Percentiles rank a stretch among this genome's conserved stretches.
Conservation (phyloP, 2,888 invertebrate genomes). For the Harpagoxenus sublaevis region DNA sequence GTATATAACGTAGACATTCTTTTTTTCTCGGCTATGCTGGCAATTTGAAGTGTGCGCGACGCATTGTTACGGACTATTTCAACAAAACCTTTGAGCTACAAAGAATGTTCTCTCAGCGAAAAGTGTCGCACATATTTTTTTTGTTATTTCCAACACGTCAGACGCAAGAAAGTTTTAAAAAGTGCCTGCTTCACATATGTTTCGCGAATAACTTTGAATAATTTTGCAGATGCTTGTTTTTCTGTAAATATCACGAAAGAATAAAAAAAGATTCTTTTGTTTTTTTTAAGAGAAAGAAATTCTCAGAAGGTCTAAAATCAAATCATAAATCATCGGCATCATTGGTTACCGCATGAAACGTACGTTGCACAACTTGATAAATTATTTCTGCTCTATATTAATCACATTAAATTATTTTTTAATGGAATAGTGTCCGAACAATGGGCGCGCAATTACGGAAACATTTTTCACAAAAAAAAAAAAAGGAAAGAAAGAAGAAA, state of each 20-base stretch:
- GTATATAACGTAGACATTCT: conserved; percentile 6
- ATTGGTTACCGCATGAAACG: neutral
- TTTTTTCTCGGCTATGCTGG: conserved; percentile 34
- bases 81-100: conserved; percentile 46
- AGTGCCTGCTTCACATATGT: neutral
- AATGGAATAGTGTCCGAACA: conserved; percentile 23
- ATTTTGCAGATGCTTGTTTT: neutral
- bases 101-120: conserved; percentile 40
- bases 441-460: conserved; percentile 19
- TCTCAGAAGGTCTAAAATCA: neutral
- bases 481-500: neutral
- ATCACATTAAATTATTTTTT: conserved; percentile 32
- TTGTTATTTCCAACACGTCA: neutral
- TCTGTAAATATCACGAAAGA: neutral
- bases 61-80: conserved; percentile 46
- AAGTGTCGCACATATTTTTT: conserved; percentile 15
- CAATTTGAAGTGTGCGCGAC: conserved; percentile 44
- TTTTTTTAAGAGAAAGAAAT: neutral
- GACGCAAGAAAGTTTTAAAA: conserved; percentile 31
- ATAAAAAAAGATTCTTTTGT: neutral
- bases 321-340: conserved; percentile 11
- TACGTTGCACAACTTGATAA: conserved; percentile 18
- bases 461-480: conserved; percentile 39
- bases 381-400: conserved; percentile 20
- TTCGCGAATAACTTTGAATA: conserved; percentile 5